These are phyloP conservation scores for Nettapus auritus DNA, from an alignment of 2,113 vertebrate species.

Conservation along the genomic window DNA sequence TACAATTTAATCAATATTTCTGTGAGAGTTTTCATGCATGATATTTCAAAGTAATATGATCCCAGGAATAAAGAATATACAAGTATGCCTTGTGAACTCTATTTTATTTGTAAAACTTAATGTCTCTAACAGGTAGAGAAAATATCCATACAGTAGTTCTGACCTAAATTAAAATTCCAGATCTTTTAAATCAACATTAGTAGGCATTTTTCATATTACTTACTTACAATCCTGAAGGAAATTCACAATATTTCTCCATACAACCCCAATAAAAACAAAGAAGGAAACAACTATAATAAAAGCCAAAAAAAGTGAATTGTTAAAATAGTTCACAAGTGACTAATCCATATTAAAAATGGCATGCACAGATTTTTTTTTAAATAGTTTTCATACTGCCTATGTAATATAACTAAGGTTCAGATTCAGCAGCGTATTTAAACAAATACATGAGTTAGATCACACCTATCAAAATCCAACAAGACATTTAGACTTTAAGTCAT, in stretches of 20 bases:
- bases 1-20: background rate
- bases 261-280: background rate
- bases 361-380: background rate
- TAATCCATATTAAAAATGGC: background rate
- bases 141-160: background rate
- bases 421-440: background rate
- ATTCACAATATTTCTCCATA: background rate
- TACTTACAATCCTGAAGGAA: background rate
- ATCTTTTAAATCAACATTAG: background rate
- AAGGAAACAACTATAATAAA: background rate
- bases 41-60: background rate
- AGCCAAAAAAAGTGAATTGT: background rate
- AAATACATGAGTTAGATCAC: background rate
- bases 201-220: background rate
- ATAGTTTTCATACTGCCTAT: background rate
- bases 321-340: background rate
- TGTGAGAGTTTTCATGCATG: background rate
- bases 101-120: background rate
- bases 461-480: background rate
- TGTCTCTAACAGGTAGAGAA: fast-evolving
- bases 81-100: background rate
- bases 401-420: background rate
- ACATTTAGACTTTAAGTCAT: background rate
- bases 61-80: background rate
- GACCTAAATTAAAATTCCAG: background rate